These are phyloP conservation scores for Wiebesia pumilae DNA, from an alignment of 1,140 invertebrate species.

Conservation along the genomic window DNA sequence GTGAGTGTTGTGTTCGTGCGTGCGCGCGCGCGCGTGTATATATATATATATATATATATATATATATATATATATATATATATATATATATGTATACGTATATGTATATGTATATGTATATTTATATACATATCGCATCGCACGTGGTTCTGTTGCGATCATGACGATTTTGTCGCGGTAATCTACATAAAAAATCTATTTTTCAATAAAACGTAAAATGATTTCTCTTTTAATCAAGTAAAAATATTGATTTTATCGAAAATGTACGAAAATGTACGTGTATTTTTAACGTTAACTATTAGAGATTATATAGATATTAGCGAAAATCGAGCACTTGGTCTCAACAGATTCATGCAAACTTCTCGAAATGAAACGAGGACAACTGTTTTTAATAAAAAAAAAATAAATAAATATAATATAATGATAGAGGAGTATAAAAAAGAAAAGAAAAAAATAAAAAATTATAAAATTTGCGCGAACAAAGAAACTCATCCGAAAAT, in stretches of 20 bases:
- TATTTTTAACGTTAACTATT: conserved; percentile 3
- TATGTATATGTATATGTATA: no score
- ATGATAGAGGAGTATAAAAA: background rate
- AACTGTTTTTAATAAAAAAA: conserved; percentile 1
- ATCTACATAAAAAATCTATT: conserved; percentile 25
- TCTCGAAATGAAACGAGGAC: background rate
- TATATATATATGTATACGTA: no score
- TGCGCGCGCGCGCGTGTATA: no score
- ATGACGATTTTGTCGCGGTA: conserved; percentile 1
- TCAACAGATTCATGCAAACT: conserved; percentile 12
- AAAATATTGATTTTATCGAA: background rate
- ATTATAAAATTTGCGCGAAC: background rate
- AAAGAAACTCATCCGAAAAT: conserved; percentile 1
- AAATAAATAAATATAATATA: background rate
- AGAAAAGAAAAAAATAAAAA: background rate
- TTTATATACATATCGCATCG: conserved; percentile 52
- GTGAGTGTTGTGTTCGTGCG: no score
- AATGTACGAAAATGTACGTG: background rate
- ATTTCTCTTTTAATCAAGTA: background rate
- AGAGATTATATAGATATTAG: background rate
- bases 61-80: no score
- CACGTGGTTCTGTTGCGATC: conserved; percentile 23
- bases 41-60: no score
- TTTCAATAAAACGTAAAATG: conserved; percentile 25
- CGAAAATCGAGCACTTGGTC: background rate